phyloP scores from a whole-genome alignment of 2,113 vertebrate species.

The Pipa parva region DNA sequence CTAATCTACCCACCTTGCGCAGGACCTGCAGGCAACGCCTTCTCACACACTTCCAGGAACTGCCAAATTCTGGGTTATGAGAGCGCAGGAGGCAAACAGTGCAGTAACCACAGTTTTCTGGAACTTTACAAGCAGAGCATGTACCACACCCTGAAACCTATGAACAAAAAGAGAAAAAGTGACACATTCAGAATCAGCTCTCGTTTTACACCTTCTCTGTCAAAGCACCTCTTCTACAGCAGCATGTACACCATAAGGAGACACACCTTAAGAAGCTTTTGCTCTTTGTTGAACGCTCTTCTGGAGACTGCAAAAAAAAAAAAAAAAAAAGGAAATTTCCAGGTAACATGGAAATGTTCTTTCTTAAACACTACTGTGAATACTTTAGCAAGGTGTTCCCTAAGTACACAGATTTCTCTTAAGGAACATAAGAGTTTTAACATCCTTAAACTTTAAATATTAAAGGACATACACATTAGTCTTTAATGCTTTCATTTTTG shows the following conservation, averaged over 20 bases:
- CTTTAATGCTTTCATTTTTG: too few relatives aligned
- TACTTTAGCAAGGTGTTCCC: too few relatives aligned
- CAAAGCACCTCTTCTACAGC: too few relatives aligned
- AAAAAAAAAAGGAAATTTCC: too few relatives aligned
- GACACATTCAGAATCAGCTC: too few relatives aligned
- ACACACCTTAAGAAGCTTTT: constrained; percentile 57
- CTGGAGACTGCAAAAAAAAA: constrained; percentile 47
- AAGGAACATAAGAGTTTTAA: too few relatives aligned
- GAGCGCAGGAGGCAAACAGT: constrained; percentile 53
- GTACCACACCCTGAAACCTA: constrained; percentile 55
- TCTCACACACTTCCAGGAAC: constrained; percentile 56
- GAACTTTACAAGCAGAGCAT: constrained; percentile 54
- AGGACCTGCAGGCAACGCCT: constrained; percentile 60
- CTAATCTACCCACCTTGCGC: constrained; percentile 53
- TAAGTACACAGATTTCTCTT: too few relatives aligned
- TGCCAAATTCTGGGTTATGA: constrained; percentile 48
- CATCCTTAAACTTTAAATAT: too few relatives aligned
- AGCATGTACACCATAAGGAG: neutral
- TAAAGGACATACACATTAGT: too few relatives aligned
- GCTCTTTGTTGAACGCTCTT: constrained; percentile 57
- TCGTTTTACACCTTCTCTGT: too few relatives aligned
- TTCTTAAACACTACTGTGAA: too few relatives aligned
- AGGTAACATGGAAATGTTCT: too few relatives aligned
- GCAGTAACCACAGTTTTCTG: constrained; percentile 58
- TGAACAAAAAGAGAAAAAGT: neutral